These are phyloP conservation scores for Glareola pratincola DNA, from an alignment of 2,113 vertebrate genomes.

Conservation along the genomic window DNA sequence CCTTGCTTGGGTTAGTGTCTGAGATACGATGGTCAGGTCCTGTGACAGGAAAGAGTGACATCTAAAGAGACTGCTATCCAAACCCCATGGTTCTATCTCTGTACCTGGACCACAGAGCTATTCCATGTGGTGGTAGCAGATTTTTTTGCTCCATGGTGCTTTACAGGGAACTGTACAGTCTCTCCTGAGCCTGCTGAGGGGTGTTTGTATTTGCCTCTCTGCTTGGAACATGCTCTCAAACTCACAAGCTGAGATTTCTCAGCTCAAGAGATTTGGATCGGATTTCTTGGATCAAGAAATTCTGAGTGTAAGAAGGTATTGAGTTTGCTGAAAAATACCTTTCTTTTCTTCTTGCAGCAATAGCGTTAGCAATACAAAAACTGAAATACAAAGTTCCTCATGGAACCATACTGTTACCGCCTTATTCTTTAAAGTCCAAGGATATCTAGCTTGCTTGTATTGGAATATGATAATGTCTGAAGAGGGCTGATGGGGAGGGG, in stretches of 20 bases:
- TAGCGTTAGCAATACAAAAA: background rate
- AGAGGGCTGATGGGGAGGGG: background rate
- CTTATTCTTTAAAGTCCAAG: background rate
- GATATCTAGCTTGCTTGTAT: background rate
- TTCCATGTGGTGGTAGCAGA: background rate
- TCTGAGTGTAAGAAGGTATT: background rate
- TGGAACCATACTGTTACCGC: background rate
- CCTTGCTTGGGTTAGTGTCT: background rate
- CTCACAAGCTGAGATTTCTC: background rate
- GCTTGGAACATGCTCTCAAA: background rate
- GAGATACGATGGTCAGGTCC: background rate
- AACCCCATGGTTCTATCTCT: background rate
- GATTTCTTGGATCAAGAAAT: background rate
- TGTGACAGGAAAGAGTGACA: background rate
- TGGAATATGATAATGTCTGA: background rate
- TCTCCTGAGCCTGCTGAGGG: background rate
- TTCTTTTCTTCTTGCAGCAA: background rate
- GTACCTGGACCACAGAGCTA: background rate
- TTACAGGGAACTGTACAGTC: background rate
- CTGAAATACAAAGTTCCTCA: background rate
- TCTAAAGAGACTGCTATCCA: background rate
- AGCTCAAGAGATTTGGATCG: background rate
- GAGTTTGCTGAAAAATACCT: background rate
- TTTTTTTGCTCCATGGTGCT: fast-evolving
- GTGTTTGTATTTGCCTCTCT: background rate